Evolutionary conservation across 1,140 invertebrate genomes (phyloP), one percentile per base, ranked within the genome.

Genomic region (Drosophila ercepeae): DNA sequence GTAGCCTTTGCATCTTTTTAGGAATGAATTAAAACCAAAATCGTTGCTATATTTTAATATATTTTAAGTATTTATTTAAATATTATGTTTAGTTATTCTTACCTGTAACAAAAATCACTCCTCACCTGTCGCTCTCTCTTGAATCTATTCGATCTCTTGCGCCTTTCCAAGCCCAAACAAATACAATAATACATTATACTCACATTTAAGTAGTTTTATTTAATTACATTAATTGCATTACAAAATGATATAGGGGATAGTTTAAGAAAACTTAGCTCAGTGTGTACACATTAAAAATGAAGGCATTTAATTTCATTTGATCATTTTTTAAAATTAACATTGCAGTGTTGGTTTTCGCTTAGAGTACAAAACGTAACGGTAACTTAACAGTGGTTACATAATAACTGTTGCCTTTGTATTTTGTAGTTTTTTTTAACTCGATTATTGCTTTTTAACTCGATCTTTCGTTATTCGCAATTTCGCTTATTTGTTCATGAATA

Each of bases 171-270:
- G 49, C 27, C 11, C 9, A 50, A 61, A 55, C 19, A 48, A 32
- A 52, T 48, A 54, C 42, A 23, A n/a, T n/a, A n/a, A 57, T 36
- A 54, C 9, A 32, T 32, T 9, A 53, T 55, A 46, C 52, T 42
- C 60, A 72, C 68, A 63, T 79, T 79, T 75, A 79, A 79, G 75
- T 83, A 79, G 72, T 81, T 81, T 64, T 76, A 74, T 86, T 81
- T 84, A 81, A 76, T 88, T 88, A 88, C 70, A 88, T 86, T 81
- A 81, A 86, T 84, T 83, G 75, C 69, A 75, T 78, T 83, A 75
- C 57, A 64, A 78, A 75, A 78, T 73, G 36, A 59, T 63, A 29
- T 65, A 72, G 52, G 52, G 54, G 68, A 63, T 60, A 74, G 69
- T 58, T 51, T 76, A 64, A 64, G 60, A 84, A 78, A 73, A 71